Evolutionary conservation across 2,797 vertebrate genomes (phyloP).

Genomic region (Sebastes hubbsi): DNA sequence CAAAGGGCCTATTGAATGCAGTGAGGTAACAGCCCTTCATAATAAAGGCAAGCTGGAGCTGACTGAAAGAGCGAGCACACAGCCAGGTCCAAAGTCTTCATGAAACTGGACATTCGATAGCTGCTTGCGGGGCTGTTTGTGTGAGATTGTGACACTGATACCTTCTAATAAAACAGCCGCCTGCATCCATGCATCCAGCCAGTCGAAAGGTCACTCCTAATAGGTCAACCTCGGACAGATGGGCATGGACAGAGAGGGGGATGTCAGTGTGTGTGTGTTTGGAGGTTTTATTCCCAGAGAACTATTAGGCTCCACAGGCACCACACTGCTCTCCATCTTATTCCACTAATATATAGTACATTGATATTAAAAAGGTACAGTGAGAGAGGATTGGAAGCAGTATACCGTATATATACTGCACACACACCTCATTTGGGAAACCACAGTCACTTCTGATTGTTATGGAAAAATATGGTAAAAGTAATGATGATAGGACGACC

Average conservation of each 20-base stretch:
- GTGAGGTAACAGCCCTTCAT: constrained; percentile 80
- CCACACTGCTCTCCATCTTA: background rate
- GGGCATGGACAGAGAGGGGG: constrained; percentile 51
- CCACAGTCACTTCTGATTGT: constrained; percentile 27
- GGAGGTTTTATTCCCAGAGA: constrained; percentile 21
- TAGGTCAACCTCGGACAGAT: constrained; percentile 74
- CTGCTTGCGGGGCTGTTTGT: constrained; percentile 59
- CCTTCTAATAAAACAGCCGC: constrained; percentile 76
- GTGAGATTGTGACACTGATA: constrained; percentile 74
- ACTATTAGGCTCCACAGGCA: background rate
- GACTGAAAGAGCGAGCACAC: constrained; percentile 73
- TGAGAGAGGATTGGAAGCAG: constrained; percentile 5
- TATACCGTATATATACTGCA: background rate
- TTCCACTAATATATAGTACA: background rate
- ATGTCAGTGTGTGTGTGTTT: background rate
- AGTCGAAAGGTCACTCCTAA: constrained; percentile 75
- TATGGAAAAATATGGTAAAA: constrained; percentile 18
- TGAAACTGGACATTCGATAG: constrained; percentile 85
- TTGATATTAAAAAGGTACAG: constrained; percentile 19
- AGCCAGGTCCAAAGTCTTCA: constrained; percentile 77
- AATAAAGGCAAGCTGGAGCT: constrained; percentile 77
- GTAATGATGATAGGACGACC: constrained; percentile 17
- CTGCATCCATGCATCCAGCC: constrained; percentile 65
- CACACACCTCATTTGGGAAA: constrained; percentile 38
- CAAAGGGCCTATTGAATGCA: constrained; percentile 84